A percentile compares a stretch with the other conserved stretches of the same genome.
phyloP scores from a whole-genome alignment of 2,797 vertebrate genomes.

The Micropoecilia bifurca region DNA sequence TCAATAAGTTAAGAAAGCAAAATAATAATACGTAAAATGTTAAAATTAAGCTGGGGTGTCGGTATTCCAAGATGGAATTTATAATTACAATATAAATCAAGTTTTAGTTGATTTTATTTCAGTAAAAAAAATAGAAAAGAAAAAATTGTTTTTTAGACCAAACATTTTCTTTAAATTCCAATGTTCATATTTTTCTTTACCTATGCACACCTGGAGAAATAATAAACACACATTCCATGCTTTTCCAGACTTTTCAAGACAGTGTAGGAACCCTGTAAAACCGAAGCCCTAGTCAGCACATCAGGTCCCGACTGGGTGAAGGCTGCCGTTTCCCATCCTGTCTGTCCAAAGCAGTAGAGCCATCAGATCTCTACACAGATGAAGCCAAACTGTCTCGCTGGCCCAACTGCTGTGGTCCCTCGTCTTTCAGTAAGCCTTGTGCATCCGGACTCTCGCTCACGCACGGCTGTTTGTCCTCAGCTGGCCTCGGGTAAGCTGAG shows the following conservation, averaged over 20 bases:
- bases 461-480: slow-evolving; percentile 67
- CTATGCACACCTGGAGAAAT: background rate
- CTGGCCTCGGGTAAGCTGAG: slow-evolving; percentile 67
- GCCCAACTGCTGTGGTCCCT: slow-evolving; percentile 61
- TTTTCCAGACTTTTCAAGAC: background rate
- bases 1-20: too few species aligned
- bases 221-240: background rate
- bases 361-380: slow-evolving; percentile 63
- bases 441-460: slow-evolving; percentile 58
- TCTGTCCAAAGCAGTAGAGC: slow-evolving; percentile 54
- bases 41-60: too few species aligned
- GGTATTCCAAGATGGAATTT: background rate
- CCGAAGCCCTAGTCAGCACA: slow-evolving; percentile 48
- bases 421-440: slow-evolving; percentile 41
- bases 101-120: too few species aligned
- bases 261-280: background rate
- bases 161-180: background rate
- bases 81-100: background rate
- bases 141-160: background rate
- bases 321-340: slow-evolving; percentile 72
- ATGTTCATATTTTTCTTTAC: background rate
- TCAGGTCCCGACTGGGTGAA: slow-evolving; percentile 65
- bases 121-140: too few species aligned
- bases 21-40: too few species aligned
- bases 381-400: slow-evolving; percentile 63